Conservation (phyloP, 1,140 invertebrate species). For the Drosophila malerkotliana region DNA sequence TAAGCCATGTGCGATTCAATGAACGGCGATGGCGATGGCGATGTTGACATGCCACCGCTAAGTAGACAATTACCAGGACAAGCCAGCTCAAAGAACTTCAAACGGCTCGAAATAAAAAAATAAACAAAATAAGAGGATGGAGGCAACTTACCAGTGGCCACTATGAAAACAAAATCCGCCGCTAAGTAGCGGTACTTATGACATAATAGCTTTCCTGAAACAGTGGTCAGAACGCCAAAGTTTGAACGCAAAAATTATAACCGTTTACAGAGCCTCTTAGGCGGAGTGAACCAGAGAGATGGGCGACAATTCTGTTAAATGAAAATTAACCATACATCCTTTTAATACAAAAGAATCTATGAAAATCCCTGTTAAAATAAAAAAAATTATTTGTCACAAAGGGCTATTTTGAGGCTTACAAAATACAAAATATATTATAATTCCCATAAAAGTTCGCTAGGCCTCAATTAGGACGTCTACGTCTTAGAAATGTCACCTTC, state of each 20-base stretch:
- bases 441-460: neutral
- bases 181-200: conserved; percentile 74
- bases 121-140: neutral
- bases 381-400: no score
- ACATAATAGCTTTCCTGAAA: conserved; percentile 62
- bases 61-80: conserved; percentile 49
- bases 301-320: neutral
- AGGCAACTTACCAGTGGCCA: conserved; percentile 9
- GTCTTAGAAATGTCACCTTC: neutral
- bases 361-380: no score
- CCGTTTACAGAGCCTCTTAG: conserved; percentile 1
- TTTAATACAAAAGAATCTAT: no score
- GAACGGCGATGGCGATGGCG: conserved; percentile 28
- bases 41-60: conserved; percentile 49
- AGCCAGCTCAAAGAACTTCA: conserved; percentile 64
- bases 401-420: no score
- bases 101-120: conserved; percentile 28
- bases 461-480: no score
- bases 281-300: no score
- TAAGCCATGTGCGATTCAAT: conserved; percentile 67
- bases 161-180: conserved; percentile 74
- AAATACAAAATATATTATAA: no score
- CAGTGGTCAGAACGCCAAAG: conserved; percentile 35
- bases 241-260: conserved; percentile 4
- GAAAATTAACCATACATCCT: neutral